Evolutionary conservation across 2,113 vertebrate genomes (phyloP).

Genomic region (Falcunculus frontatus): DNA sequence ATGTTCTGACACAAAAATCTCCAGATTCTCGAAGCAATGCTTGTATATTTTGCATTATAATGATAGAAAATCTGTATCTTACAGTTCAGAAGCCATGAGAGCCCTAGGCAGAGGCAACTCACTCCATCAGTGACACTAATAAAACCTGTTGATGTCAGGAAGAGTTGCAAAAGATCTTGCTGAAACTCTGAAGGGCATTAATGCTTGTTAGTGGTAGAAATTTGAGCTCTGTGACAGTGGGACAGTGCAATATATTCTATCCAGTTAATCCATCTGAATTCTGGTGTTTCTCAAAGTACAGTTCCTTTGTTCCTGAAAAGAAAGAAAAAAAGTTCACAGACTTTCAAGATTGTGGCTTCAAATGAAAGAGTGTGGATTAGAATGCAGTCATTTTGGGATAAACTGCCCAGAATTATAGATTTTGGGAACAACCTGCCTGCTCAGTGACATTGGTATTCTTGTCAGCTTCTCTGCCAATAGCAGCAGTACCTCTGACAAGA

Average conservation of each 20-base stretch:
- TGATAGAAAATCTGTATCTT: not conserved
- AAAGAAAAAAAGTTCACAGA: not conserved
- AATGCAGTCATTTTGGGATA: not conserved
- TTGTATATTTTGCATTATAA: not conserved
- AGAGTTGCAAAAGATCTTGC: not conserved
- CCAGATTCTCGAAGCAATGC: not conserved
- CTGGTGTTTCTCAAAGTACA: not conserved
- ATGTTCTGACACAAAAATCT: not conserved
- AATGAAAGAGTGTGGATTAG: not conserved
- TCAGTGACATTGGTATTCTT: not conserved
- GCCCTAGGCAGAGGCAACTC: not conserved
- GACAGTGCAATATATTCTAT: not conserved
- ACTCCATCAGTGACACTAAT: not conserved
- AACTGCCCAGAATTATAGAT: not conserved
- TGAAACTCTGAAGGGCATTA: not conserved
- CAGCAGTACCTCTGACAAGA: not conserved
- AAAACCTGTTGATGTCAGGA: not conserved
- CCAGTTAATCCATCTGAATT: not conserved
- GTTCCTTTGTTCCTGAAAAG: not conserved
- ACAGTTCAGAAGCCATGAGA: not conserved
- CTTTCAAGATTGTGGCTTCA: not conserved
- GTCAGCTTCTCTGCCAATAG: not conserved
- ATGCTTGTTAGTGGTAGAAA: not conserved
- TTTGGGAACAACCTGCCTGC: not conserved
- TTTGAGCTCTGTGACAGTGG: not conserved